phyloP scores from a whole-genome alignment of 1,140 invertebrate genomes.

The Heliothis subflexa region DNA sequence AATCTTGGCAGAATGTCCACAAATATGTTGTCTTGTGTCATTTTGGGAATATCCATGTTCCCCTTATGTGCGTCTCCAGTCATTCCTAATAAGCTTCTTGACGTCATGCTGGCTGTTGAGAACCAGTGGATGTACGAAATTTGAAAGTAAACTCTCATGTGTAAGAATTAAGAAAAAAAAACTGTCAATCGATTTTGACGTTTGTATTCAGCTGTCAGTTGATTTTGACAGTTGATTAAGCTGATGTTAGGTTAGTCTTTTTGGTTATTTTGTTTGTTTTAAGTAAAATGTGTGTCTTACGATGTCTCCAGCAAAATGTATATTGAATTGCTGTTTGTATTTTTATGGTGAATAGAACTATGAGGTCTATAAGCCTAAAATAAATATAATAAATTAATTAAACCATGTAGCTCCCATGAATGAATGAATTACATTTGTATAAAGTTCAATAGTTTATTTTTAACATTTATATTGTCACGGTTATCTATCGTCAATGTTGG shows the following conservation, averaged over 20 bases:
- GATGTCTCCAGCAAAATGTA: constrained; percentile 11
- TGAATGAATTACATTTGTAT: constrained; percentile 25
- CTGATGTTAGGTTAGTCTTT: background rate
- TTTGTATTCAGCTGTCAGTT: background rate
- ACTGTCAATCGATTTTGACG: no score
- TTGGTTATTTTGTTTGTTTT: constrained; percentile 5
- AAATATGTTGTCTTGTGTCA: no score
- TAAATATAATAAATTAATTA: background rate
- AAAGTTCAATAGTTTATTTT: background rate
- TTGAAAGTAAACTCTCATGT: no score
- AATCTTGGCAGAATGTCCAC: no score
- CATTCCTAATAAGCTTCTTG: no score
- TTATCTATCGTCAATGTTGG: constrained; percentile 40
- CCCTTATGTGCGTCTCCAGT: no score
- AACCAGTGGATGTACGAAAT: no score
- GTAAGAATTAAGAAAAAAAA: no score
- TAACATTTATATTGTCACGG: constrained; percentile 5
- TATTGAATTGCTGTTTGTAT: constrained; percentile 26
- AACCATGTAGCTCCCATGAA: background rate
- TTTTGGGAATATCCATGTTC: no score
- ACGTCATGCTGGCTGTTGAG: no score
- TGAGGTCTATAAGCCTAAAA: constrained; percentile 5
- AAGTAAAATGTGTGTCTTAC: constrained; percentile 8
- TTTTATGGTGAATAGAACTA: constrained; percentile 31
- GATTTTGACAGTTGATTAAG: background rate